Evolutionary conservation across 2,797 vertebrate species (phyloP).

Genomic region (Acanthurus tractus): DNA sequence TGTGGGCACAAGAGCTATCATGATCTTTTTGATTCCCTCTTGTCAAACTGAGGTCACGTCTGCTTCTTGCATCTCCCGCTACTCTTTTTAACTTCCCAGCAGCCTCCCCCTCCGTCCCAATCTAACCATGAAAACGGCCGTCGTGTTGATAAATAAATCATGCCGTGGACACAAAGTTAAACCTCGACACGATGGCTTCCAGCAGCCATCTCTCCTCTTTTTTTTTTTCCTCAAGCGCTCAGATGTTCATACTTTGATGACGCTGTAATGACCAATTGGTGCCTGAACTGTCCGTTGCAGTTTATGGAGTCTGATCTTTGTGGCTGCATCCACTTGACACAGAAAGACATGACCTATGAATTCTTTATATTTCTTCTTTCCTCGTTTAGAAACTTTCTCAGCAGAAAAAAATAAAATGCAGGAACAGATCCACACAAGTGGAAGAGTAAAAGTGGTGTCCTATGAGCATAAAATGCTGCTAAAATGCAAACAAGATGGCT

Average conservation of each 20-base stretch:
- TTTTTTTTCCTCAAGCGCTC: conserved; percentile 29
- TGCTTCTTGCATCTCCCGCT: conserved; percentile 61
- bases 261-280: conserved; percentile 49
- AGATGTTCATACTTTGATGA: conserved; percentile 59
- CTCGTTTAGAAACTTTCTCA: neutral
- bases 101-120: conserved; percentile 38
- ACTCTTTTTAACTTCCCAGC: conserved; percentile 60
- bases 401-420: conserved; percentile 29
- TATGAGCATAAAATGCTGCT: neutral
- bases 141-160: conserved; percentile 80
- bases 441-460: conserved; percentile 30
- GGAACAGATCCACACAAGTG: conserved; percentile 48
- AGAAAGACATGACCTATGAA: conserved; percentile 53
- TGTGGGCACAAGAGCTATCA: conserved; percentile 68
- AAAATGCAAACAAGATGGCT: neutral
- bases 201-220: conserved; percentile 16
- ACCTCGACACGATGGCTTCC: conserved; percentile 59
- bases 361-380: conserved; percentile 46
- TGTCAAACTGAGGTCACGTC: conserved; percentile 70
- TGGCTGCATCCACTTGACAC: conserved; percentile 19
- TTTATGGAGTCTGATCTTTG: conserved; percentile 17
- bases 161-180: conserved; percentile 63
- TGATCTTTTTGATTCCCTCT: conserved; percentile 70
- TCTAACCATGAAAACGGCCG: conserved; percentile 62
- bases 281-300: conserved; percentile 4